Conservation (phyloP, 2,797 vertebrate species). For the Myotis planiceps region DNA sequence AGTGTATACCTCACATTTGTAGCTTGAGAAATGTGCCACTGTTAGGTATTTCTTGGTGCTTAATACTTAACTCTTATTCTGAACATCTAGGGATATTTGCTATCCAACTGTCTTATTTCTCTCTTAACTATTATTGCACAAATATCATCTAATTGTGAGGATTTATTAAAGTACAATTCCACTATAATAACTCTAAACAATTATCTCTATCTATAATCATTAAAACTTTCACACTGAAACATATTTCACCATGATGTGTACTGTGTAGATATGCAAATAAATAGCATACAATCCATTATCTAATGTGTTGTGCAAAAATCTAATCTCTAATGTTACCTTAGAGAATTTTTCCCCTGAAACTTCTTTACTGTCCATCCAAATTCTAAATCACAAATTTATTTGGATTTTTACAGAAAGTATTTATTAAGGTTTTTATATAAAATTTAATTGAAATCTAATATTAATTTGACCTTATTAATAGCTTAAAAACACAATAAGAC, state of each 20-base stretch:
- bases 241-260: neutral
- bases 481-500: neutral
- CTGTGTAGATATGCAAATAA: neutral
- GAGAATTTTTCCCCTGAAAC: neutral
- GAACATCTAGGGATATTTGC: neutral
- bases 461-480: neutral
- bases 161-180: neutral
- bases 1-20: neutral
- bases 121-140: neutral
- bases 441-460: neutral
- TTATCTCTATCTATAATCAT: neutral
- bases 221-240: neutral
- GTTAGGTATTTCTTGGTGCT: neutral
- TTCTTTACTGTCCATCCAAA: neutral
- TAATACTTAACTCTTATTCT: neutral
- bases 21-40: neutral
- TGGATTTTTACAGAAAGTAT: neutral
- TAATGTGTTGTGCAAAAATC: neutral
- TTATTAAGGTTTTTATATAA: neutral
- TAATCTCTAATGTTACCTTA: neutral
- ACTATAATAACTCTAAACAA: neutral
- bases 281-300: neutral
- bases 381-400: neutral
- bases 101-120: neutral
- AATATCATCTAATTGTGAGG: neutral